These are phyloP conservation scores for Augiades crinisus DNA, from an alignment of 2,888 invertebrate genomes.

Conservation along the genomic window DNA sequence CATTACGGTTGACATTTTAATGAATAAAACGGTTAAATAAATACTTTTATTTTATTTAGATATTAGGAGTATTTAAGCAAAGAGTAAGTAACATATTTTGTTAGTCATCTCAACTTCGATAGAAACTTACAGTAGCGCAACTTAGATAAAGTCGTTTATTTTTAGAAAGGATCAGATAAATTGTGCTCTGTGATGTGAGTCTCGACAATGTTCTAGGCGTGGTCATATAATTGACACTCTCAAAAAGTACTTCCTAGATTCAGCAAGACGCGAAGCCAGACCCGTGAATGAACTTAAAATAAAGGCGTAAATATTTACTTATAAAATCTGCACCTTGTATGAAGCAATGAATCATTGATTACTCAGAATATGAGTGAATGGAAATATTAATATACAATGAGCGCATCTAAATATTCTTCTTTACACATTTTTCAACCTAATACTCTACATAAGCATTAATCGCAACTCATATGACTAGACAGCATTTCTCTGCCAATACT, in stretches of 20 bases:
- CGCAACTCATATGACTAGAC: neutral
- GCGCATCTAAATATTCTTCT: neutral
- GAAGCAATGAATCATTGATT: constrained; percentile 29
- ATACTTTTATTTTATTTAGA: no score
- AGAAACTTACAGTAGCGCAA: no score
- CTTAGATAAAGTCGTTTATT: neutral
- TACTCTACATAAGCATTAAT: neutral
- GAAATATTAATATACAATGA: constrained; percentile 9
- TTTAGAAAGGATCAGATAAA: neutral
- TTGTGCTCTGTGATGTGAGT: neutral
- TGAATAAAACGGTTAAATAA: neutral
- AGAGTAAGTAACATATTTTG: no score
- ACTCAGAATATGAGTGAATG: constrained; percentile 22
- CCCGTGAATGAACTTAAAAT: constrained; percentile 14
- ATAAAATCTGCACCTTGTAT: constrained; percentile 12
- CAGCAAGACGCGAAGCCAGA: neutral
- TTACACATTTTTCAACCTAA: neutral
- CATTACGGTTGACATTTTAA: constrained; percentile 3
- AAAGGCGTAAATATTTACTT: constrained; percentile 21
- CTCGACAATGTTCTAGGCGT: constrained; percentile 30
- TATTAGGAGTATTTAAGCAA: no score
- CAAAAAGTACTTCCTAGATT: constrained; percentile 3
- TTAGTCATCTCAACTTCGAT: no score
- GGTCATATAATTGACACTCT: constrained; percentile 34
- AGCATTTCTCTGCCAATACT: neutral